Percentiles rank a stretch among this genome's conserved stretches.
Evolutionary conservation across 1,140 invertebrate species (phyloP).

Genomic region (Nasonia longicornis): DNA sequence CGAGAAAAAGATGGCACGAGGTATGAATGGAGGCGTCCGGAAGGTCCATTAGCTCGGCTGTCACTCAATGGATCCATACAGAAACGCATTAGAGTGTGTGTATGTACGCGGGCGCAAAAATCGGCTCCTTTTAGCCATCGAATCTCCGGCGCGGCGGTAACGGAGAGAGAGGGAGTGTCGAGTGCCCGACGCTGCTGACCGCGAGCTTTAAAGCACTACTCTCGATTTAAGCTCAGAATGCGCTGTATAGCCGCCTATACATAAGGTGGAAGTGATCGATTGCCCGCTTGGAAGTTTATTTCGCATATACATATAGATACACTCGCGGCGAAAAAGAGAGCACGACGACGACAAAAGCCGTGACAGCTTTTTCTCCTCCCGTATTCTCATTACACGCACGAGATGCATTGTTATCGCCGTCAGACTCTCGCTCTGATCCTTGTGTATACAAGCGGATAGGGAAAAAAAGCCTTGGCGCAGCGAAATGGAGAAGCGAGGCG

Average conservation of each 20-base stretch:
- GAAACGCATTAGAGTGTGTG: too few relatives aligned
- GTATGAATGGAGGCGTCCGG: constrained; percentile 39
- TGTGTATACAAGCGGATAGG: not conserved
- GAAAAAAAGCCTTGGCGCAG: constrained; percentile 14
- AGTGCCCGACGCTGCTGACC: not conserved
- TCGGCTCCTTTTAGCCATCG: not conserved
- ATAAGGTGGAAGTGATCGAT: not conserved
- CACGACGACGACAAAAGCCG: not conserved
- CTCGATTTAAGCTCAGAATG: not conserved
- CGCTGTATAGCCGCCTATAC: not conserved
- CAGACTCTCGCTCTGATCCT: not conserved
- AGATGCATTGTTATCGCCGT: constrained; percentile 11
- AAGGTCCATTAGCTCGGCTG: not conserved
- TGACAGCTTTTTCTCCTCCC: constrained; percentile 5
- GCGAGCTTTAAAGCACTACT: not conserved
- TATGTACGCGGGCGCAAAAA: not conserved
- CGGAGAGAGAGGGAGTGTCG: not conserved
- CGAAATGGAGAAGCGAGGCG: not conserved
- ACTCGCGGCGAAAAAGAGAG: not conserved
- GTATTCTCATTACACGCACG: constrained; percentile 24
- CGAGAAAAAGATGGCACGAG: constrained; percentile 30
- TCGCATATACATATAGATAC: not conserved
- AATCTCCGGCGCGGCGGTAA: not conserved
- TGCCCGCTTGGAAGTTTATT: not conserved
- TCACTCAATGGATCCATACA: too few relatives aligned